phyloP scores from a whole-genome alignment of 2,797 vertebrate genomes.

The Xenopus petersii region DNA sequence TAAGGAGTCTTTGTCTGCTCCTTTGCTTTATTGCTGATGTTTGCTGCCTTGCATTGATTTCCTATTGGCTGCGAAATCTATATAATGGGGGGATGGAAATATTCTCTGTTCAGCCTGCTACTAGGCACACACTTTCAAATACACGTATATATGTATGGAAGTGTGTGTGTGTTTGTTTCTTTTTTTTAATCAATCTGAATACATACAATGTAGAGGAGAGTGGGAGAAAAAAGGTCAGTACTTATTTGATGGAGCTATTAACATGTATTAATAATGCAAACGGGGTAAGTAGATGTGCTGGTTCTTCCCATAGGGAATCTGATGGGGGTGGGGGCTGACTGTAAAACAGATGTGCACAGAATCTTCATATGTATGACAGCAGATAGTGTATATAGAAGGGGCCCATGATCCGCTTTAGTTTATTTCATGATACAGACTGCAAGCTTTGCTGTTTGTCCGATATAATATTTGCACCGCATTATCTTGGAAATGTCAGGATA shows the following conservation, averaged over 20 bases:
- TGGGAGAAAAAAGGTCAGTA: constrained; percentile 54
- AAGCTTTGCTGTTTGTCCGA: constrained; percentile 33
- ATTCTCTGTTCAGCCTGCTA: too few species aligned
- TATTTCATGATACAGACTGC: constrained; percentile 67
- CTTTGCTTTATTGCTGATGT: constrained; percentile 57
- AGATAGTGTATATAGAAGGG: constrained; percentile 62
- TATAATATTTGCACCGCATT: constrained; percentile 64
- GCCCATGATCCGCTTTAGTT: constrained; percentile 68
- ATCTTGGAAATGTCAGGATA: constrained; percentile 60
- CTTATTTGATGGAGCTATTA: constrained; percentile 78
- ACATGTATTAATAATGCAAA: constrained; percentile 83
- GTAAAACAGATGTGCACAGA: constrained; percentile 71
- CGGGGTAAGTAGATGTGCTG: constrained; percentile 68
- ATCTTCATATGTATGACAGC: constrained; percentile 68
- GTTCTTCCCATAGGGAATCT: constrained; percentile 49
- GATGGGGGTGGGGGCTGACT: constrained; percentile 48
- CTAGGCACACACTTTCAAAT: not conserved
- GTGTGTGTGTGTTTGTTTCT: not conserved
- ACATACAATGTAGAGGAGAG: constrained; percentile 67
- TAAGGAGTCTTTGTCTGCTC: constrained; percentile 66
- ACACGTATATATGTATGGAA: constrained; percentile 23
- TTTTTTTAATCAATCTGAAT: not conserved
- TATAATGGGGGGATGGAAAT: constrained; percentile 50
- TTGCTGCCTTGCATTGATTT: constrained; percentile 65
- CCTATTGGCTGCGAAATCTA: constrained; percentile 51